phyloP scores from a whole-genome alignment of 92 coral and sea anemone genomes.

The Scolanthus callimorphus region DNA sequence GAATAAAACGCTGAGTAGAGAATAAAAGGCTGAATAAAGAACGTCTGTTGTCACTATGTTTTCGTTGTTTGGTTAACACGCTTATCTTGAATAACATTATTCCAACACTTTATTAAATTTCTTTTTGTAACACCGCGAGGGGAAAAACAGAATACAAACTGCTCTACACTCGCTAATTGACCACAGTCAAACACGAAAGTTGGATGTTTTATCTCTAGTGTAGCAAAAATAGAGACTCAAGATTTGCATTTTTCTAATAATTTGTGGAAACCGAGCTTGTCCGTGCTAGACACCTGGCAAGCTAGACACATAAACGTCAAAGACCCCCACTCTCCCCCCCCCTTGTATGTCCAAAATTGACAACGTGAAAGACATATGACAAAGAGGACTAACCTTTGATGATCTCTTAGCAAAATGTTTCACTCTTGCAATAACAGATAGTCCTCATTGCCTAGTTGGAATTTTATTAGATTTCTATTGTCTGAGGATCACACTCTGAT shows the following conservation, averaged over 20 bases:
- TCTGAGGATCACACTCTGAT: constrained; percentile 2
- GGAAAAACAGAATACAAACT: too few relatives aligned
- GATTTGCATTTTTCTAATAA: too few relatives aligned
- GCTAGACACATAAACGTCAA: too few relatives aligned
- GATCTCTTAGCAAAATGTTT: too few relatives aligned
- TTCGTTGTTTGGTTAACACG: not conserved
- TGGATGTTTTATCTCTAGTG: too few relatives aligned
- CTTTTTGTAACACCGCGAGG: not conserved
- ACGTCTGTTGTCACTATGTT: not conserved
- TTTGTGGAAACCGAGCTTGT: too few relatives aligned
- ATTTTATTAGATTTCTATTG: constrained; percentile 20
- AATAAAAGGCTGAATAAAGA: not conserved
- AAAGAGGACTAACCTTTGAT: too few relatives aligned
- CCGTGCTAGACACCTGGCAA: too few relatives aligned
- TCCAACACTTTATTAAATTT: constrained; percentile 7
- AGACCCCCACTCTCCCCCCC: not conserved
- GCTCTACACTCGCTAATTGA: too few relatives aligned
- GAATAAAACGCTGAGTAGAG: not conserved
- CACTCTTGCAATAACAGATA: too few relatives aligned
- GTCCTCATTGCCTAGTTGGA: not conserved
- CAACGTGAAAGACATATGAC: not conserved
- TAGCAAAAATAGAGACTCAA: too few relatives aligned
- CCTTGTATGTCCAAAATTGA: not conserved
- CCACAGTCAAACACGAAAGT: too few relatives aligned
- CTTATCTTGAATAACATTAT: not conserved